Percentiles rank a stretch among this genome's conserved stretches.
phyloP scores from a whole-genome alignment of 2,888 invertebrate genomes.

The Drosophila melanosoma region DNA sequence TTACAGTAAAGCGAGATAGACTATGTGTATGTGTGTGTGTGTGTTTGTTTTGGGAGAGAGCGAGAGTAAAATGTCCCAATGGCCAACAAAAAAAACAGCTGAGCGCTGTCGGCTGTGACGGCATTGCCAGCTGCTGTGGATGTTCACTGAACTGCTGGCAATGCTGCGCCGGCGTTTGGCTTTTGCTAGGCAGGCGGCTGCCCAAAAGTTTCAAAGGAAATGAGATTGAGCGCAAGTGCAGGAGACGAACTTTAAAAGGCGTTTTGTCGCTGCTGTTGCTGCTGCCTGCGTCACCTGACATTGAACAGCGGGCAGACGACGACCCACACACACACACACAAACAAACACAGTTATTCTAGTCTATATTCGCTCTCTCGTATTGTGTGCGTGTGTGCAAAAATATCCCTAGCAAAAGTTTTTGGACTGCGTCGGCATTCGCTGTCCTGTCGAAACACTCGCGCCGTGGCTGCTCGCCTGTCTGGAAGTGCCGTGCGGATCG shows the following conservation, averaged over 20 bases:
- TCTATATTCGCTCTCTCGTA: not conserved
- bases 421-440: slow-evolving; percentile 64
- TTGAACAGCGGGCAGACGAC: slow-evolving; percentile 73
- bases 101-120: slow-evolving; percentile 36
- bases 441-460: slow-evolving; percentile 67
- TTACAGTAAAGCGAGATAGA: slow-evolving; percentile 47
- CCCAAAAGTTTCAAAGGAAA: slow-evolving; percentile 53
- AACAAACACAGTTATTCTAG: not conserved
- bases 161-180: slow-evolving; percentile 72
- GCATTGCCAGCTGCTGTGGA: slow-evolving; percentile 55
- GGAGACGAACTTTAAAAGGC: slow-evolving; percentile 59
- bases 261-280: slow-evolving; percentile 14
- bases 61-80: slow-evolving; percentile 46
- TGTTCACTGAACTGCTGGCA: slow-evolving; percentile 49
- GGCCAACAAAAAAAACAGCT: slow-evolving; percentile 64
- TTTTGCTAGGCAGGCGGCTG: slow-evolving; percentile 55
- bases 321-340: slow-evolving; percentile 29
- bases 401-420: slow-evolving; percentile 68
- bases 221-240: slow-evolving; percentile 78
- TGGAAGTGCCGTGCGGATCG: slow-evolving; percentile 76
- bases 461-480: slow-evolving; percentile 76
- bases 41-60: slow-evolving; percentile 1
- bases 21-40: slow-evolving; percentile 1
- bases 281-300: slow-evolving; percentile 80
- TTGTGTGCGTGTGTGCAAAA: slow-evolving; percentile 36